phyloP scores from a whole-genome alignment of 2,113 vertebrate genomes.

The Rhineura floridana region DNA sequence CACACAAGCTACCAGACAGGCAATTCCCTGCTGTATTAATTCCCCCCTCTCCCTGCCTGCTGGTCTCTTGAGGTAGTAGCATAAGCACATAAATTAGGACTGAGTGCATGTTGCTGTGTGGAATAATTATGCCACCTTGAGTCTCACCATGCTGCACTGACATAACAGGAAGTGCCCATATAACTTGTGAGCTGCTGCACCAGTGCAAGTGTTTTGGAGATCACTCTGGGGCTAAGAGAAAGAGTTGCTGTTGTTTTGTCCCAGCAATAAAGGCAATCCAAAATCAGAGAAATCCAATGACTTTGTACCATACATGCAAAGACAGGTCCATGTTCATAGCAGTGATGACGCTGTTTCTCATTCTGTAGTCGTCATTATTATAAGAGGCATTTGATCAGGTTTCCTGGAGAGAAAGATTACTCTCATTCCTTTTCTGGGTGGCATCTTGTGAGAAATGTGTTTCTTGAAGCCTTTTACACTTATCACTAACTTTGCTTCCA shows the following conservation, averaged over 20 bases:
- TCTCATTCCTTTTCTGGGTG: constrained; percentile 29
- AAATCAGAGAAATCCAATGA: accelerated
- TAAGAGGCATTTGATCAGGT: constrained; percentile 6
- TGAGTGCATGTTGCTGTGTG: not conserved
- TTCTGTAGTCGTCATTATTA: constrained; percentile 9
- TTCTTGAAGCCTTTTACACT: not conserved
- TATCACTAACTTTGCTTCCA: not conserved
- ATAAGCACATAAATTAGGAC: not conserved
- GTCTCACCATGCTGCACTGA: not conserved
- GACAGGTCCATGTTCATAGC: not conserved
- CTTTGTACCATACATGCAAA: not conserved
- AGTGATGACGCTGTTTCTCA: not conserved
- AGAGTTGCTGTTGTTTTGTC: not conserved
- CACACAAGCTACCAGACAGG: not conserved
- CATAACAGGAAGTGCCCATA: too few species aligned
- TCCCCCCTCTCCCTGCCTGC: not conserved
- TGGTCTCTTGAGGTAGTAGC: not conserved
- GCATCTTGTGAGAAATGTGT: constrained; percentile 24
- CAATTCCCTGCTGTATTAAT: not conserved
- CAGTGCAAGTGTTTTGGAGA: not conserved
- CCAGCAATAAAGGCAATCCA: not conserved
- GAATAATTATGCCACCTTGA: not conserved
- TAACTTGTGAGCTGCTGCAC: not conserved
- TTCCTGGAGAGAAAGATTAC: constrained; percentile 18
- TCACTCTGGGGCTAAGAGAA: not conserved